Evolutionary conservation across 2,888 invertebrate species (phyloP), one percentile per base, ranked within the genome.

Genomic region (Biston betularia): DNA sequence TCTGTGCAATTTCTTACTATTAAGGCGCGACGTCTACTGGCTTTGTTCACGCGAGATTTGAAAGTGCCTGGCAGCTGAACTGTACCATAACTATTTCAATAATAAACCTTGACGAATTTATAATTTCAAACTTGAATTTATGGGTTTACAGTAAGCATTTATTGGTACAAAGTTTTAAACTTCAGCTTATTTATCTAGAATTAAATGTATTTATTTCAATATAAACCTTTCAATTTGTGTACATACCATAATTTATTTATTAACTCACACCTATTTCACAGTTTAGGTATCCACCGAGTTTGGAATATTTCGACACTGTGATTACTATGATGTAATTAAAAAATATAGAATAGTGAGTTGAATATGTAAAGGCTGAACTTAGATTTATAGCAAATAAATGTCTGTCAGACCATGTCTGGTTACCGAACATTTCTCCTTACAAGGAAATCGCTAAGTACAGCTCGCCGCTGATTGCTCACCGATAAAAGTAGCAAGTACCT

Each of bases 41-140:
- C 83, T 83, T 83, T 79, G 81, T 89, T 88, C 92, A 92, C 92
- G 92, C 92, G 84, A 93, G 86, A 92, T 89, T 87, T 86, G 92
- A 92, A 92, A 92, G 92, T 89, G 80, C 84, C 80, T 86, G 82
- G 82, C 83, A 83, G 80, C 74, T 80, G 79, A 78, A 77, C 71
- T 56, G 60, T 67, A 67, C 56, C 54, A 71, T 67, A 65, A 67
- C 63, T 40, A 44, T 24, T 57, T 49, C 49, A 52, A 53, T 34
- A 33, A 42, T 61, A 34, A 61, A 57, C 66, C 46, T 46, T 56
- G 52, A 52, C 65, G 12, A 45, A 65, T 50, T 59, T 38, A 49
- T 38, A 49, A 49, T 44, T 38, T 53, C 10, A 44, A 38, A 40
- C 34, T 38, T 9, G 7, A 10, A 14, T 35, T 44, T 34, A 44